A percentile compares a stretch with the other conserved stretches of the same genome.
Conservation (phyloP, 2,113 vertebrate species). For the Micronycteris hirsuta region DNA sequence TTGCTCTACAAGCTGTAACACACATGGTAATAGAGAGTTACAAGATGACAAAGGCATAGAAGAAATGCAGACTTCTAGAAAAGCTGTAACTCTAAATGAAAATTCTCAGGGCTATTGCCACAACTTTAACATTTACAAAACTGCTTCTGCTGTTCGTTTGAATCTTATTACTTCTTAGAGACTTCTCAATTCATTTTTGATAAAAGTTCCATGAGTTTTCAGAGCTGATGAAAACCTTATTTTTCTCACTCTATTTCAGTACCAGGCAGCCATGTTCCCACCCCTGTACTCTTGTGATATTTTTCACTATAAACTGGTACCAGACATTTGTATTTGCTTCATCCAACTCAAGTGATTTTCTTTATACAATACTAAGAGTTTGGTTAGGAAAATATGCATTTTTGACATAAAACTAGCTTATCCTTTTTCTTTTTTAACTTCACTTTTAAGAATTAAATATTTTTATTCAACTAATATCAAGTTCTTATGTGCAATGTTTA, state of each 20-base stretch:
- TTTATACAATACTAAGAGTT: background rate
- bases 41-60: background rate
- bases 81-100: slow-evolving; percentile 1
- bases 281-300: background rate
- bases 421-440: background rate
- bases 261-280: background rate
- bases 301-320: background rate
- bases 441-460: background rate
- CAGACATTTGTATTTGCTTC: background rate
- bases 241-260: background rate
- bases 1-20: background rate
- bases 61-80: background rate
- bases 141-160: background rate
- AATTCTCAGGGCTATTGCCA: background rate
- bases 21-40: slow-evolving; percentile 10
- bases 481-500: background rate
- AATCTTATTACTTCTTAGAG: background rate
- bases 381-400: background rate
- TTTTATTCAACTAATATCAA: background rate
- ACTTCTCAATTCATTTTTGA: background rate
- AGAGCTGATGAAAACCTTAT: background rate
- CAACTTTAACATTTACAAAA: slow-evolving; percentile 35
- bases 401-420: background rate
- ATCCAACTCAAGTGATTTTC: background rate
- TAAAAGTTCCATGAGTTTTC: background rate